These are phyloP conservation scores for Dinomys branickii DNA, from an alignment of 2,113 vertebrate genomes.

Conservation along the genomic window DNA sequence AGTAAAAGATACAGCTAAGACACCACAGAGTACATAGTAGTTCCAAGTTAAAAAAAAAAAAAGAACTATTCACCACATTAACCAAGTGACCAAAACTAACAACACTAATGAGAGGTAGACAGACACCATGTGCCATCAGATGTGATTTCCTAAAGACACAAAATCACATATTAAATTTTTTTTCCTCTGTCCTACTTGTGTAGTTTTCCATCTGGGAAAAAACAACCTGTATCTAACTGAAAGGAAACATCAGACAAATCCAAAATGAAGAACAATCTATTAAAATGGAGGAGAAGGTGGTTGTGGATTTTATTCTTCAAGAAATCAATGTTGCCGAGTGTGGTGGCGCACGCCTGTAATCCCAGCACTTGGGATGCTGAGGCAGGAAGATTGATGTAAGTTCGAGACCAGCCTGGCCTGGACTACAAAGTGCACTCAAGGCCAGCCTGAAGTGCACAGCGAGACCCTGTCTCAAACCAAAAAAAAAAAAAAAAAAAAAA, in stretches of 20 bases:
- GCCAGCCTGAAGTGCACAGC: too few relatives aligned
- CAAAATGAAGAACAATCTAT: background rate
- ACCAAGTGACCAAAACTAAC: background rate
- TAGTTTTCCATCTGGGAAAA: background rate
- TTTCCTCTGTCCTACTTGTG: background rate
- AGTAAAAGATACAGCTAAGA: conserved; percentile 36
- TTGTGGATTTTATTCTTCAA: background rate
- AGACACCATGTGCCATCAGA: background rate
- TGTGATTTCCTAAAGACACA: background rate
- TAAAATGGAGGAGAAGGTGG: background rate
- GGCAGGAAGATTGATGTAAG: too few relatives aligned
- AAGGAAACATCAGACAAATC: conserved; percentile 10
- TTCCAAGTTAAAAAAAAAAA: background rate
- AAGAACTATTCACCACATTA: background rate
- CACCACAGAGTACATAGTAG: background rate
- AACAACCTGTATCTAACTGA: background rate
- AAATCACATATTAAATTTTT: background rate
- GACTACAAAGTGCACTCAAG: too few relatives aligned
- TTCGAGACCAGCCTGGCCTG: too few relatives aligned
- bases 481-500: too few relatives aligned
- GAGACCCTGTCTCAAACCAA: too few relatives aligned
- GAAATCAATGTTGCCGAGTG: background rate
- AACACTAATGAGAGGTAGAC: background rate
- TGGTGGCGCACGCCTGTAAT: too few relatives aligned
- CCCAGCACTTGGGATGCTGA: too few relatives aligned